phyloP scores from a whole-genome alignment of 2,888 invertebrate species.

The Hemistola chrysoprasaria region DNA sequence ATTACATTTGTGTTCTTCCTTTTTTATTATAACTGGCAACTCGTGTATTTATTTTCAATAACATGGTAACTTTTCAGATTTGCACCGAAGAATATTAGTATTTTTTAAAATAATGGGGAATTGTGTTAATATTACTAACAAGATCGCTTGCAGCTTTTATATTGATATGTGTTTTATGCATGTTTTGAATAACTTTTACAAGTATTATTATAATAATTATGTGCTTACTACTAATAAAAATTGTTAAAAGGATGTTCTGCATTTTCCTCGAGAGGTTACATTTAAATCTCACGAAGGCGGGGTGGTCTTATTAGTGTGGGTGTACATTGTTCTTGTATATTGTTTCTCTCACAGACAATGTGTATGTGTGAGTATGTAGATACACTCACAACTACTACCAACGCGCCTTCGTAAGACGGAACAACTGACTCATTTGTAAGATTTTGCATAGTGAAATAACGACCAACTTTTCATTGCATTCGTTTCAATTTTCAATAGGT shows the following conservation, averaged over 20 bases:
- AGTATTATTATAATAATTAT: slow-evolving; percentile 25
- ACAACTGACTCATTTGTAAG: too few species aligned
- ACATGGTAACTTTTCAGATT: slow-evolving; percentile 61
- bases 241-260: background rate
- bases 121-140: slow-evolving; percentile 30
- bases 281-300: too few species aligned
- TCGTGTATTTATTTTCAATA: slow-evolving; percentile 10
- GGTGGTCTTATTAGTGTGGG: too few species aligned
- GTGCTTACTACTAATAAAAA: slow-evolving; percentile 20
- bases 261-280: too few species aligned
- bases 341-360: too few species aligned
- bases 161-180: slow-evolving; percentile 22
- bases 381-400: too few species aligned
- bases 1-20: slow-evolving; percentile 27
- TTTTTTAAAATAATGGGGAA: slow-evolving; percentile 49
- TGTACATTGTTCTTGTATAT: too few species aligned
- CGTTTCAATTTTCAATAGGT: too few species aligned
- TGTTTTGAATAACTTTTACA: slow-evolving; percentile 29
- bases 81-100: slow-evolving; percentile 78
- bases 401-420: too few species aligned
- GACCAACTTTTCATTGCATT: too few species aligned
- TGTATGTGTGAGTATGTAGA: too few species aligned
- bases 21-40: slow-evolving; percentile 16
- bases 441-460: too few species aligned
- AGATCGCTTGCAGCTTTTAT: slow-evolving; percentile 21